A percentile compares a stretch with the other conserved stretches of the same genome.
phyloP scores from a whole-genome alignment of 30 jellyfish, hydroid and myxozoan species.

The Aurelia coerulea region DNA sequence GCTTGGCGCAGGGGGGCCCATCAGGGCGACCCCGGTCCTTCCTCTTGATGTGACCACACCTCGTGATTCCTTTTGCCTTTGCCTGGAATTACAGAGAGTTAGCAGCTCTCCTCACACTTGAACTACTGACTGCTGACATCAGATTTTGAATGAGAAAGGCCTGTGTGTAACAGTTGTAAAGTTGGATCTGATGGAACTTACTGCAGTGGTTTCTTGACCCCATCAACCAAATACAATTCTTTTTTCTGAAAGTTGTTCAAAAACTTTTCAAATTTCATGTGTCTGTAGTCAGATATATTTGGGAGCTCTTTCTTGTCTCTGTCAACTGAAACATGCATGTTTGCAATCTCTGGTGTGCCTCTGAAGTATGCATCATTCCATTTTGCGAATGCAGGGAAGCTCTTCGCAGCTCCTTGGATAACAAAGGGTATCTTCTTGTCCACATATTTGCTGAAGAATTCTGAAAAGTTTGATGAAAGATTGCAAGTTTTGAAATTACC shows the following conservation, averaged over 20 bases:
- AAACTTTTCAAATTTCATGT: conserved; percentile 40
- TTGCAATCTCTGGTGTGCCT: conserved; percentile 42
- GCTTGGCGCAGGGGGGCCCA: too few species aligned
- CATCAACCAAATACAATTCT: conserved; percentile 66
- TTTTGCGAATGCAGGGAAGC: conserved; percentile 73
- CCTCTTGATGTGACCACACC: too few species aligned
- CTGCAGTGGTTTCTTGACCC: conserved; percentile 62
- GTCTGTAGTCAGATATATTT: conserved; percentile 48
- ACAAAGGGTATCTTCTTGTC: conserved; percentile 67
- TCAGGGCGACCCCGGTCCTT: too few species aligned
- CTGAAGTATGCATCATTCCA: conserved; percentile 81
- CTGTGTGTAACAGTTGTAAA: too few species aligned
- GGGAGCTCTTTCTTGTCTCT: conserved; percentile 49
- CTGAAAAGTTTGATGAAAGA: conserved; percentile 1
- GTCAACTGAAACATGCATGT: conserved; percentile 48
- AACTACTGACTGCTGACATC: too few species aligned
- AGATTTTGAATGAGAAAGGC: too few species aligned
- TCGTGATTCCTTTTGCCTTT: too few species aligned
- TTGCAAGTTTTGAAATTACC: too few species aligned
- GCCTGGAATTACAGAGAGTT: too few species aligned
- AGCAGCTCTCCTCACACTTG: too few species aligned
- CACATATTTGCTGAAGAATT: conserved; percentile 73
- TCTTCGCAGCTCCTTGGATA: conserved; percentile 74
- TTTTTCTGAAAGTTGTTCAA: conserved; percentile 42
- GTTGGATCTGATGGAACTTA: background rate